These are phyloP conservation scores for Pseudocheirus occidentalis DNA, from an alignment of 2,797 vertebrate species.

Conservation along the genomic window DNA sequence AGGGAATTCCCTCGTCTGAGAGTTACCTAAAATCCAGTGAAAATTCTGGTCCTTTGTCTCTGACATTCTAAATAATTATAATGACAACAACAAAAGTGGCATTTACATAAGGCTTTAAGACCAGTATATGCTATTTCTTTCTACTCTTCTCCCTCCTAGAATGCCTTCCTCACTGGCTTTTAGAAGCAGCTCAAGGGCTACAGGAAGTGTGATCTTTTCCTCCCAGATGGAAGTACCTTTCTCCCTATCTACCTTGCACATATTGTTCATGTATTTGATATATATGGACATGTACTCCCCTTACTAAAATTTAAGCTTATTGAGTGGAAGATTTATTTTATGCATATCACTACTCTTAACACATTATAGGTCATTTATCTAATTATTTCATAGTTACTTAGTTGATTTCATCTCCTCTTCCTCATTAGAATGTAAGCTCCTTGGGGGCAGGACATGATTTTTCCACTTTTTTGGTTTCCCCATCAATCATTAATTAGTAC, in stretches of 20 bases:
- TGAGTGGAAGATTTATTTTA: neutral
- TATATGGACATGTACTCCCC: neutral
- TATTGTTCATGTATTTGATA: neutral
- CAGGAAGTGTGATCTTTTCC: neutral
- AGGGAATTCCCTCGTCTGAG: neutral
- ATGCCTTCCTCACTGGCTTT: neutral
- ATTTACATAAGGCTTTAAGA: neutral
- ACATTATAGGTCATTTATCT: neutral
- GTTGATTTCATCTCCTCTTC: neutral
- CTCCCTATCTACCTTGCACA: neutral
- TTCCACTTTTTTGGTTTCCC: fast-evolving
- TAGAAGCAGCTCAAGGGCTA: neutral
- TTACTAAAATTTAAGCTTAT: neutral
- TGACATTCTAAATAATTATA: neutral
- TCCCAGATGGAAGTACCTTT: neutral
- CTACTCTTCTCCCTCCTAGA: neutral
- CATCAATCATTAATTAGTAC: neutral
- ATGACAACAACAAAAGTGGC: neutral
- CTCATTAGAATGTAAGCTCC: neutral
- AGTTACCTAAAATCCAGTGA: neutral
- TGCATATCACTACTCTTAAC: neutral
- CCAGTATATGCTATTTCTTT: neutral
- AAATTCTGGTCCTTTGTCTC: neutral
- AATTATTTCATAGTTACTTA: neutral
- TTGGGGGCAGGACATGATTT: neutral